A percentile compares a stretch with the other conserved stretches of the same genome.
phyloP scores from a whole-genome alignment of 1,140 invertebrate species.

The Drosophila lini region DNA sequence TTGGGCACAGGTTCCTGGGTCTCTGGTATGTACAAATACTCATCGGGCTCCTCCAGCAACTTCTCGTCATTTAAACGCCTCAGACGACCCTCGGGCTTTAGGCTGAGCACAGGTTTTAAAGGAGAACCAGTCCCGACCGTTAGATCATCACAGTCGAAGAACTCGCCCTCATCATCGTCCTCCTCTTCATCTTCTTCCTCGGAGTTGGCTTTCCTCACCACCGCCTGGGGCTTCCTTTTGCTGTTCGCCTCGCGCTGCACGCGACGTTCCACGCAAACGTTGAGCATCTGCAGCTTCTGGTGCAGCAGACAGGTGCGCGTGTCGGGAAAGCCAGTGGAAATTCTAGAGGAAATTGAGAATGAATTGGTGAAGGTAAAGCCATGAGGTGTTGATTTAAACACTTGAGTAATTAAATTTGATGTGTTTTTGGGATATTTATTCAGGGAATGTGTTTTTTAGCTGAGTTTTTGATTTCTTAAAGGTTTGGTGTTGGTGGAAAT shows the following conservation, averaged over 20 bases:
- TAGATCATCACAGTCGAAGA: constrained; percentile 91
- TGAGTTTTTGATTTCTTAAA: background rate
- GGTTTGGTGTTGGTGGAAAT: background rate
- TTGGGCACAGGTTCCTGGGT: constrained; percentile 98
- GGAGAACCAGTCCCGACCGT: constrained; percentile 85
- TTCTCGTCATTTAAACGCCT: constrained; percentile 88
- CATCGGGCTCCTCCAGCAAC: constrained; percentile 88
- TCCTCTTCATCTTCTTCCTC: constrained; percentile 87
- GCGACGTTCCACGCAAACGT: constrained; percentile 95
- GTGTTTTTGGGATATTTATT: constrained; percentile 2
- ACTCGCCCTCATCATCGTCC: constrained; percentile 91
- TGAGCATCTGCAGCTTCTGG: constrained; percentile 98
- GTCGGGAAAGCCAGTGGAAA: constrained; percentile 92
- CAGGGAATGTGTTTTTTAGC: background rate
- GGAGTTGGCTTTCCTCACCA: constrained; percentile 9
- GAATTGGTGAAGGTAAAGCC: background rate
- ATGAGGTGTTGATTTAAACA: constrained; percentile 7
- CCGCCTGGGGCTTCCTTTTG: constrained; percentile 41
- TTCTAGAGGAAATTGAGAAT: constrained; percentile 85
- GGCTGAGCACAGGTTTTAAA: constrained; percentile 86
- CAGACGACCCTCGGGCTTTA: constrained; percentile 90
- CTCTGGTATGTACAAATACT: constrained; percentile 93
- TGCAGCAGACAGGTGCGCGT: constrained; percentile 95
- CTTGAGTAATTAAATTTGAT: constrained; percentile 18
- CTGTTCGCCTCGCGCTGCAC: constrained; percentile 86